phyloP scores from a whole-genome alignment of 1,140 invertebrate species.

The Idris sp. region DNA sequence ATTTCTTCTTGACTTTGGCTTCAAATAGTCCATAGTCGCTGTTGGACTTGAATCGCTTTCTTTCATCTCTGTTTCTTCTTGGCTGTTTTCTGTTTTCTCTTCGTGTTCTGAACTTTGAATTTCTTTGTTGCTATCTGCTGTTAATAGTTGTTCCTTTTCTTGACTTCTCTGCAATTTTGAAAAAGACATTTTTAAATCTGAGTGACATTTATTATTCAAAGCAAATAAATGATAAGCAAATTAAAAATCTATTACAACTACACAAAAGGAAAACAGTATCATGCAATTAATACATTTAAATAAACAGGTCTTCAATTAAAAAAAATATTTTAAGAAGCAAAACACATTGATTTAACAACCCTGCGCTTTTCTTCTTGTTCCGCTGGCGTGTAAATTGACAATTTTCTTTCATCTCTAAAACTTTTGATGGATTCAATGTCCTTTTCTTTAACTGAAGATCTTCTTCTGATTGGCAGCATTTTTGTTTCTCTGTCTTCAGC shows the following conservation, averaged over 20 bases:
- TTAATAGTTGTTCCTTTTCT: conserved; percentile 33
- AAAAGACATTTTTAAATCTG: conserved; percentile 17
- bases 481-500: conserved; percentile 44
- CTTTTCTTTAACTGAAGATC: conserved; percentile 44
- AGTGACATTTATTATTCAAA: conserved; percentile 1
- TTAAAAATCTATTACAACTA: conserved; percentile 7
- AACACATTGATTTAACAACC: conserved; percentile 48
- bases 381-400: conserved; percentile 41
- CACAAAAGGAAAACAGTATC: conserved; percentile 14
- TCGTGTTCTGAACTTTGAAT: conserved; percentile 12
- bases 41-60: conserved; percentile 19
- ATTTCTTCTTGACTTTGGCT: conserved; percentile 38
- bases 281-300: conserved; percentile 15
- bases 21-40: conserved; percentile 17
- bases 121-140: conserved; percentile 16
- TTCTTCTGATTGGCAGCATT: conserved; percentile 19
- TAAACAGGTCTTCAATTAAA: too few relatives aligned
- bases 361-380: conserved; percentile 51
- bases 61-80: conserved; percentile 38
- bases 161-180: conserved; percentile 59
- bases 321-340: conserved; percentile 27
- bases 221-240: conserved; percentile 31
- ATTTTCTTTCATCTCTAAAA: conserved; percentile 26
- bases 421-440: conserved; percentile 36
- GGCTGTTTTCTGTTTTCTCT: conserved; percentile 44